Percentiles rank a stretch among this genome's conserved stretches.
phyloP scores from a whole-genome alignment of 2,888 invertebrate genomes.

The Pediacus dermestoides region DNA sequence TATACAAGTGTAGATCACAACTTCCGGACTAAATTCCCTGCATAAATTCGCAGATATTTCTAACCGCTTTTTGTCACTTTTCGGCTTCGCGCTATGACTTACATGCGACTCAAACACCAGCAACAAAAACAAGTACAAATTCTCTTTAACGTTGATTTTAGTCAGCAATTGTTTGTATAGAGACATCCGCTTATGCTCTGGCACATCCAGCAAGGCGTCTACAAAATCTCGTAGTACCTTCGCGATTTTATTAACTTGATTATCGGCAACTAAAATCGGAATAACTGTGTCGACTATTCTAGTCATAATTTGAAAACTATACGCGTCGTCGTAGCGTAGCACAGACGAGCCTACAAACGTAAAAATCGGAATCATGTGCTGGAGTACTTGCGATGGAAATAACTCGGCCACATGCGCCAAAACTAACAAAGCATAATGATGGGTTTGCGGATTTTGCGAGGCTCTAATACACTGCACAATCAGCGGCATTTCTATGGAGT shows the following conservation, averaged over 20 bases:
- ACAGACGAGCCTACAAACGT: slow-evolving; percentile 96
- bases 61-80: slow-evolving; percentile 39
- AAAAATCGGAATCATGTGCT: slow-evolving; percentile 94
- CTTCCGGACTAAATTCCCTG: slow-evolving; percentile 62
- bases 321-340: slow-evolving; percentile 88
- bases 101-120: slow-evolving; percentile 71
- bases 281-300: slow-evolving; percentile 87
- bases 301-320: slow-evolving; percentile 90
- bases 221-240: slow-evolving; percentile 85
- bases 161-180: slow-evolving; percentile 77
- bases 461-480: slow-evolving; percentile 86
- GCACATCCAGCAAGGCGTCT: slow-evolving; percentile 86
- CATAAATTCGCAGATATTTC: slow-evolving; percentile 67
- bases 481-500: slow-evolving; percentile 64
- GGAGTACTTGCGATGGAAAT: slow-evolving; percentile 79
- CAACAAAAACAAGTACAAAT: slow-evolving; percentile 69
- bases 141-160: slow-evolving; percentile 62
- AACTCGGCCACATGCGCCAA: slow-evolving; percentile 75
- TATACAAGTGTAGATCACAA: slow-evolving; percentile 62
- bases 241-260: slow-evolving; percentile 44
- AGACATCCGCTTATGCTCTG: slow-evolving; percentile 82
- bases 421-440: slow-evolving; percentile 86
- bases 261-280: slow-evolving; percentile 64
- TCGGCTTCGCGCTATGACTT: slow-evolving; percentile 51
- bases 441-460: slow-evolving; percentile 92